Base-by-base conservation (phyloP, 2,113 vertebrate species). In the Passer domesticus region DNA sequence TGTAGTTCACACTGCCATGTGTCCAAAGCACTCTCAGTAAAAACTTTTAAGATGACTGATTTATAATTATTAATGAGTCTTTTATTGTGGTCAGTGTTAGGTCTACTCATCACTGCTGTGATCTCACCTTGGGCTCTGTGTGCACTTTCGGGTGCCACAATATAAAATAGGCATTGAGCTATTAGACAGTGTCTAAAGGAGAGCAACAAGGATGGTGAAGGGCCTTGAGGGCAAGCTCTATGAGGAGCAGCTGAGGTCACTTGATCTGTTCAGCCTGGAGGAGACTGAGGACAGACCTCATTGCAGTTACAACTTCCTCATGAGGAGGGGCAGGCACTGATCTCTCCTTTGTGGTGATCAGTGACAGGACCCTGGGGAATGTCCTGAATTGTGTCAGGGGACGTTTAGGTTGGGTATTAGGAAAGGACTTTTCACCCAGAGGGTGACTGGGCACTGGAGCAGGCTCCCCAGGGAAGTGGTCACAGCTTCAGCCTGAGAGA, bases 51-150 rank as follows among this genome's bases (percentile, higher is more conserved):
- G 44, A 15, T 24, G 7, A 76, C 5, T 27, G 15, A 31, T 73
- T 64, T 56, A 35, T 73, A 53, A 68, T 25, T 66, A n/a, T 62
- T 41, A 41, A 28, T 13, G 19, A 66, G 31, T 30, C 27, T 56
- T 43, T 3, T n/a, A 15, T 22, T 76, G 60, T 76, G 21, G 19
- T 64, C 37, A 80, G 15, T 66, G 52, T 35, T 10, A 77, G 18
- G 11, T 37, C 17, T 28, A 33, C 33, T 59, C 0, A 0, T 60
- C 53, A 33, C 46, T 33, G 4, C 14, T 60, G 37, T 0, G 0
- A 60, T 44, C 27, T 60, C 27, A 37, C 14, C 14, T 59, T 1
- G 2, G 23, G 14, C 25, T 22, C 11, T 33, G 27, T 13, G 4
- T 44, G 27, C 46, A 22, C 1, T 59, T 86, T 68, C 18, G 37